Evolutionary conservation across 1,140 invertebrate genomes (phyloP).

Genomic region (Gryon sp.): DNA sequence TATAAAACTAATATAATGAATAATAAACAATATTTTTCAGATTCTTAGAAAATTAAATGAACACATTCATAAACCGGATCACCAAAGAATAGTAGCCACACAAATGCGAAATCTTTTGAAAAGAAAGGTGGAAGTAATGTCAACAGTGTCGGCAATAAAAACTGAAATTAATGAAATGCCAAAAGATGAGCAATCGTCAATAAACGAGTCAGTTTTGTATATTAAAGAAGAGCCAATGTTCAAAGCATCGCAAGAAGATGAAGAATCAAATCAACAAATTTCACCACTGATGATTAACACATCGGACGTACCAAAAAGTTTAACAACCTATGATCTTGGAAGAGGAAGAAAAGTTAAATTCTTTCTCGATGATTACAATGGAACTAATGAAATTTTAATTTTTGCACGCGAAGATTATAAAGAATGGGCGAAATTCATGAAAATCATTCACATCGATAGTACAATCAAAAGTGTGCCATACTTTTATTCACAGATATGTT

Average conservation of each 20-base stretch:
- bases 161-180: slow-evolving; percentile 9
- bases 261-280: not conserved
- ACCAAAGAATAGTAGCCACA: slow-evolving; percentile 20
- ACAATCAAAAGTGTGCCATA: slow-evolving; percentile 27
- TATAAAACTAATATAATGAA: not conserved
- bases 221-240: slow-evolving; percentile 26
- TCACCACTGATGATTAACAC: too few species aligned
- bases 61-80: slow-evolving; percentile 26
- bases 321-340: slow-evolving; percentile 8
- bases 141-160: slow-evolving; percentile 13
- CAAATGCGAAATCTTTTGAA: slow-evolving; percentile 32
- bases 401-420: slow-evolving; percentile 42
- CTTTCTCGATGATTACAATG: slow-evolving; percentile 19
- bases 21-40: slow-evolving; percentile 16
- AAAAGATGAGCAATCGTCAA: not conserved
- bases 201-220: not conserved
- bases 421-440: slow-evolving; percentile 43
- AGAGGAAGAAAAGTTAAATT: slow-evolving; percentile 12
- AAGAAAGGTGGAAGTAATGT: slow-evolving; percentile 25
- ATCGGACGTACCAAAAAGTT: slow-evolving; percentile 13
- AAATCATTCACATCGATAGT: slow-evolving; percentile 39
- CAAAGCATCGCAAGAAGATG: slow-evolving; percentile 6
- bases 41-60: slow-evolving; percentile 34
- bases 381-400: slow-evolving; percentile 38
- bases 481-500: slow-evolving; percentile 35